These are phyloP conservation scores for Ennomos erosarius DNA, from an alignment of 2,888 invertebrate genomes.

Conservation along the genomic window DNA sequence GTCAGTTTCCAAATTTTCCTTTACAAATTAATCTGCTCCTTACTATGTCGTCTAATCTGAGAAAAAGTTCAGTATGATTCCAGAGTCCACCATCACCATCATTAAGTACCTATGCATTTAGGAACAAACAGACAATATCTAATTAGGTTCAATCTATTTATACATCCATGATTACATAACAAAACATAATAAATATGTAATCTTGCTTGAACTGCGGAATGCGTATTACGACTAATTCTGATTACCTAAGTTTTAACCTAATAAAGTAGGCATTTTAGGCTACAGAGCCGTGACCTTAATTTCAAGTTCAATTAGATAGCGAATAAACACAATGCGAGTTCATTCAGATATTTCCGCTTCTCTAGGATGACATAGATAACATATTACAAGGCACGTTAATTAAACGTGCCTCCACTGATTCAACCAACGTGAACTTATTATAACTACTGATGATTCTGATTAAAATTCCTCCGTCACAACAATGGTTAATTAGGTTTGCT, in stretches of 20 bases:
- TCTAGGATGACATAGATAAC: slow-evolving; percentile 3
- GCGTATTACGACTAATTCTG: slow-evolving; percentile 7
- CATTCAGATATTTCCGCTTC: slow-evolving; percentile 5
- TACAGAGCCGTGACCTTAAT: slow-evolving; percentile 36
- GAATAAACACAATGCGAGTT: slow-evolving; percentile 8
- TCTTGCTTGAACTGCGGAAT: neutral
- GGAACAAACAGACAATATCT: no score
- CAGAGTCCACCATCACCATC: no score
- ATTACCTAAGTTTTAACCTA: slow-evolving; percentile 16
- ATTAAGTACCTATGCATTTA: no score
- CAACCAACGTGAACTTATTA: slow-evolving; percentile 2
- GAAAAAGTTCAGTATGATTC: no score
- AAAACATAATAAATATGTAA: no score
- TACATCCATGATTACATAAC: no score
- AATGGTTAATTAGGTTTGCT: neutral
- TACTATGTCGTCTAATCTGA: no score
- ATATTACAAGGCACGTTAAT: neutral
- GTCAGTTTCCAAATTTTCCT: no score
- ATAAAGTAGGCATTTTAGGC: slow-evolving; percentile 1
- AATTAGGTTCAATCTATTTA: no score
- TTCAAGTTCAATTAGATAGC: slow-evolving; percentile 35
- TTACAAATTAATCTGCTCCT: no score
- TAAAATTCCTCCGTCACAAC: slow-evolving; percentile 4
- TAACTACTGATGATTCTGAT: slow-evolving; percentile 7
- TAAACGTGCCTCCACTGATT: slow-evolving; percentile 5